These are phyloP conservation scores for Tethea ocularis DNA, from an alignment of 2,888 invertebrate species.

Conservation along the genomic window DNA sequence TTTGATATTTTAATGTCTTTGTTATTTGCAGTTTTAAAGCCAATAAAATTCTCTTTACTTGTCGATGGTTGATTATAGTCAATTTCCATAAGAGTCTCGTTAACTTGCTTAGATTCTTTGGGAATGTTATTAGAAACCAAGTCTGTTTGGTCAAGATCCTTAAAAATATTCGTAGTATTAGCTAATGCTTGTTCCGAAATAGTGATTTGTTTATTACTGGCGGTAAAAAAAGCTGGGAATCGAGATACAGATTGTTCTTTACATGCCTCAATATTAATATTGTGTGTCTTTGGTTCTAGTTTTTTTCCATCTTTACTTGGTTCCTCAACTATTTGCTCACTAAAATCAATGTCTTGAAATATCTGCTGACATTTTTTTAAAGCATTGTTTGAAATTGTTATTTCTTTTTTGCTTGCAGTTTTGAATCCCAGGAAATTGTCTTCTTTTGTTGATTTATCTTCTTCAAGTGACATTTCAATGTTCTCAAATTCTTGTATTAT, in stretches of 20 bases:
- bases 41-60: slow-evolving; percentile 22
- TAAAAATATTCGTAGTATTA: slow-evolving; percentile 47
- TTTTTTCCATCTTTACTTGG: not conserved
- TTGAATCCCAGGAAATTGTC: slow-evolving; percentile 39
- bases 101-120: not conserved
- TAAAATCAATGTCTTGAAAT: slow-evolving; percentile 35
- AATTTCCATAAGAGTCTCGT: not conserved
- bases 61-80: slow-evolving; percentile 7
- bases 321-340: slow-evolving; percentile 8
- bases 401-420: slow-evolving; percentile 55
- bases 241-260: not conserved
- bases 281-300: not conserved
- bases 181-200: slow-evolving; percentile 48
- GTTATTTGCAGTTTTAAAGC: slow-evolving; percentile 66
- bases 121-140: not conserved
- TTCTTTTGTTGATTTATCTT: slow-evolving; percentile 13
- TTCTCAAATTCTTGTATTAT: slow-evolving; percentile 51
- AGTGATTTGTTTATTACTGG: slow-evolving; percentile 44
- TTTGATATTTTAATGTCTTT: slow-evolving; percentile 57
- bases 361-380: slow-evolving; percentile 32
- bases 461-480: slow-evolving; percentile 44
- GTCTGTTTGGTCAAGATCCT: slow-evolving; percentile 33
- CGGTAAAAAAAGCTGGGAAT: slow-evolving; percentile 46
- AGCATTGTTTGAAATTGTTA: slow-evolving; percentile 43
- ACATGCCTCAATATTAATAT: not conserved